Evolutionary conservation across 1,140 invertebrate species (phyloP).

Genomic region (Drosophila ananassae): DNA sequence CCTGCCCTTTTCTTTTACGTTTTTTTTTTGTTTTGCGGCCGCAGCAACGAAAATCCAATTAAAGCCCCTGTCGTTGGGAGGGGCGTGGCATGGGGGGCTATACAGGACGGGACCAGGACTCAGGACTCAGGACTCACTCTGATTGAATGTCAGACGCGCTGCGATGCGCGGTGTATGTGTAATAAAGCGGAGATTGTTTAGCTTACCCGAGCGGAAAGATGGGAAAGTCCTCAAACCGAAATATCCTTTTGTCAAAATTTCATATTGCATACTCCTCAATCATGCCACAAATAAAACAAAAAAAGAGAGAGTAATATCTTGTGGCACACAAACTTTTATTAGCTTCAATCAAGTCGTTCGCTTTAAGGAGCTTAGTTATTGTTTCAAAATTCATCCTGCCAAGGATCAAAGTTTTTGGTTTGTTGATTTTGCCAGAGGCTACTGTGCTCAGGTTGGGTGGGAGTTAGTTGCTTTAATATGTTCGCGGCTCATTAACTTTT

Average conservation of each 20-base stretch:
- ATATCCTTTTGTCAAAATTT: conserved; percentile 40
- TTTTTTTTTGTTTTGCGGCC: conserved; percentile 52
- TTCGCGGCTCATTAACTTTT: conserved; percentile 80
- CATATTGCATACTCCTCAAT: conserved; percentile 23
- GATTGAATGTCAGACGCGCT: conserved; percentile 74
- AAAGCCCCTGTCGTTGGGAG: conserved; percentile 74
- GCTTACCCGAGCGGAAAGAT: conserved; percentile 51
- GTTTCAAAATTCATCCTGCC: not conserved
- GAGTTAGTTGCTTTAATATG: conserved; percentile 67
- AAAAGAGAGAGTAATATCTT: not conserved
- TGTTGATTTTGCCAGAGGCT: conserved; percentile 2
- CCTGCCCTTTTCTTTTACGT: conserved; percentile 2
- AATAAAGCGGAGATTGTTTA: conserved; percentile 78
- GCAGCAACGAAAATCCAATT: conserved; percentile 78
- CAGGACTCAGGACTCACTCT: conserved; percentile 43
- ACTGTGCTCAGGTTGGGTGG: conserved; percentile 16
- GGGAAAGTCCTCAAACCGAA: conserved; percentile 39
- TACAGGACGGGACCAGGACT: conserved; percentile 17
- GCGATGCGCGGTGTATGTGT: conserved; percentile 68
- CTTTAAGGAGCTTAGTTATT: not conserved
- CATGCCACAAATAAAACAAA: no score
- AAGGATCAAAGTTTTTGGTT: conserved; percentile 8
- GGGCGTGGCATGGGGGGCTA: conserved; percentile 32
- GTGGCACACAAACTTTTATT: not conserved
- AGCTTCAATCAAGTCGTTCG: not conserved